Conservation (phyloP, 2,797 vertebrate species). For the Phaenicophaeus curvirostris region DNA sequence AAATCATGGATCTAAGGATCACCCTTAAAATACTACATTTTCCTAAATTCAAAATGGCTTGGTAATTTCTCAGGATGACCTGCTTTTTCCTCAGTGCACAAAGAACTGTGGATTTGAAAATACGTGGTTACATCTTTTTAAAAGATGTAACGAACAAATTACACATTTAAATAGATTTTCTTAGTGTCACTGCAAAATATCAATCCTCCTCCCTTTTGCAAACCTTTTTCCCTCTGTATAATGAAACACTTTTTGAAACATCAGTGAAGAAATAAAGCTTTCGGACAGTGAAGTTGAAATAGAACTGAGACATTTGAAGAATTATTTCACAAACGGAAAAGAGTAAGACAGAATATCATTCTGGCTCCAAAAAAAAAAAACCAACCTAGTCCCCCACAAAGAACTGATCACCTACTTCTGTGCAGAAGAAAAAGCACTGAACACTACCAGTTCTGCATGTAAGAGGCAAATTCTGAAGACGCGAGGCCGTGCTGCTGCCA, state of each 20-base stretch:
- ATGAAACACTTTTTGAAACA: background rate
- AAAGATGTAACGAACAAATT: background rate
- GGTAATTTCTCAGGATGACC: background rate
- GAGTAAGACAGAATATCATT: background rate
- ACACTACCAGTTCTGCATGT: background rate
- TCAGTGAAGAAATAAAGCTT: background rate
- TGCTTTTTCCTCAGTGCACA: background rate
- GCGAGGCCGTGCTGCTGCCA: background rate
- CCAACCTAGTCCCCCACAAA: background rate
- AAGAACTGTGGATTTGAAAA: background rate
- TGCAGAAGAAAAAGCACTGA: background rate
- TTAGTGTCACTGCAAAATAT: background rate
- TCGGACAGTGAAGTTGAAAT: background rate
- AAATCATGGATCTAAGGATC: background rate
- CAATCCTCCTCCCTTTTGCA: background rate
- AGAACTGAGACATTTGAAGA: background rate
- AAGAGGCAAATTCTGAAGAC: background rate
- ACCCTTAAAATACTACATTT: background rate
- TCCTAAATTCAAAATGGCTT: background rate
- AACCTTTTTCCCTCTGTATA: background rate
- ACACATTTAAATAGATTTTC: background rate
- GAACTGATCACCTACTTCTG: background rate
- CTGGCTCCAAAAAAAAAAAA: background rate
- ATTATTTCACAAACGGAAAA: background rate
- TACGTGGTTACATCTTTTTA: rapidly evolving